Conservation (phyloP, 2,113 vertebrate genomes). For the Manacus vitellinus region DNA sequence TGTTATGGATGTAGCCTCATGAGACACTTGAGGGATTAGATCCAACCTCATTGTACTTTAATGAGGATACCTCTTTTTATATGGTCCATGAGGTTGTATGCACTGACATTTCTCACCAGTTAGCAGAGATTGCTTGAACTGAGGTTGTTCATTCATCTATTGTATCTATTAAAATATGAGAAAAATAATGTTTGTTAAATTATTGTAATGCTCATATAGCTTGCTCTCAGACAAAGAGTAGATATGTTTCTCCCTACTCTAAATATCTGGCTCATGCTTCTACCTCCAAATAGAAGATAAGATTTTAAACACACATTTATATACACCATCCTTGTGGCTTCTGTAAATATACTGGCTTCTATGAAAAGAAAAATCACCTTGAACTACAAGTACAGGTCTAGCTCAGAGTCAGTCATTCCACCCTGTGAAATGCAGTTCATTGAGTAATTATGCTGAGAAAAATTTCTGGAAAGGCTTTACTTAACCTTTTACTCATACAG, state of each 20-base stretch:
- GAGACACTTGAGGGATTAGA: neutral
- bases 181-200: neutral
- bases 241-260: neutral
- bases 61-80: neutral
- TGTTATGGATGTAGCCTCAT: neutral
- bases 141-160: neutral
- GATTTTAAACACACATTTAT: neutral
- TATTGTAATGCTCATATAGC: neutral
- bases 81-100: neutral
- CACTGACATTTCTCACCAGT: neutral
- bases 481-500: constrained; percentile 49
- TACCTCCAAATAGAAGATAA: neutral
- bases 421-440: neutral
- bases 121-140: neutral
- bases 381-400: neutral
- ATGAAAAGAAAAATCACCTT: constrained; percentile 7
- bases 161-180: neutral
- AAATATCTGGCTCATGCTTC: neutral
- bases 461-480: constrained; percentile 38
- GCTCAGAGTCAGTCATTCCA: neutral
- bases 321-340: neutral
- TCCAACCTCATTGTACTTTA: neutral
- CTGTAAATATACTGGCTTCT: neutral
- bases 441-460: constrained; percentile 35
- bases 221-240: neutral